phyloP scores from a whole-genome alignment of 1,140 invertebrate genomes.

The Matsumurasca onukii region DNA sequence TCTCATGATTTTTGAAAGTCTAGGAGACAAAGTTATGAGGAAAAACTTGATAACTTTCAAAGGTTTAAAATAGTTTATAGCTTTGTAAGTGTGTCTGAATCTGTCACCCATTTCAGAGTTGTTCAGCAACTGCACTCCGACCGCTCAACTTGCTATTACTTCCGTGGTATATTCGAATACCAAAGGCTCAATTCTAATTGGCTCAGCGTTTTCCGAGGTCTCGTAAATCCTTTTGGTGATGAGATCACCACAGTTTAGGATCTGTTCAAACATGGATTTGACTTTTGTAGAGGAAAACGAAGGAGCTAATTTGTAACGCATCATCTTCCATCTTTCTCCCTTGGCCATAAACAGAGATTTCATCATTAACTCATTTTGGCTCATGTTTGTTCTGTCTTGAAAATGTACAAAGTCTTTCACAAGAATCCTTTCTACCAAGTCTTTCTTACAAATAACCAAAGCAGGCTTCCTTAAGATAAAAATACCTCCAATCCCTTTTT shows the following conservation, averaged over 20 bases:
- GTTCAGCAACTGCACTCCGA: not conserved
- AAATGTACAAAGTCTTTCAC: slow-evolving; percentile 22
- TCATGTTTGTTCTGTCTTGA: not conserved
- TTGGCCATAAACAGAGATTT: not conserved
- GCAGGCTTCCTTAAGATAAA: not conserved
- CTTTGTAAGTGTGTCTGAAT: not conserved
- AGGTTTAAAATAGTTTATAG: not conserved
- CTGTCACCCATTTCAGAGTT: not conserved
- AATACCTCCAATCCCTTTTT: not conserved
- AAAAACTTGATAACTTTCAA: not conserved
- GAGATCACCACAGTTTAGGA: not conserved
- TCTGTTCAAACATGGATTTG: slow-evolving; percentile 22
- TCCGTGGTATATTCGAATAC: not conserved
- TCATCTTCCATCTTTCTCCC: not conserved
- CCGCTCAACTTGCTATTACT: not conserved
- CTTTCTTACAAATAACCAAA: not conserved
- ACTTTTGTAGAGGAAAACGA: slow-evolving; percentile 1
- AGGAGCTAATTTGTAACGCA: slow-evolving; percentile 15
- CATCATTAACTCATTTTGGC: not conserved
- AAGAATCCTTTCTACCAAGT: slow-evolving; percentile 3
- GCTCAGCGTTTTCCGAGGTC: not conserved
- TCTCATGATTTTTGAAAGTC: not conserved
- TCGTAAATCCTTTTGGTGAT: not conserved
- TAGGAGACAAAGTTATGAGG: not conserved
- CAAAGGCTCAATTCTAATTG: not conserved